These are phyloP conservation scores for Peromyscus californicus DNA, from an alignment of 2,113 vertebrate species.

Conservation along the genomic window DNA sequence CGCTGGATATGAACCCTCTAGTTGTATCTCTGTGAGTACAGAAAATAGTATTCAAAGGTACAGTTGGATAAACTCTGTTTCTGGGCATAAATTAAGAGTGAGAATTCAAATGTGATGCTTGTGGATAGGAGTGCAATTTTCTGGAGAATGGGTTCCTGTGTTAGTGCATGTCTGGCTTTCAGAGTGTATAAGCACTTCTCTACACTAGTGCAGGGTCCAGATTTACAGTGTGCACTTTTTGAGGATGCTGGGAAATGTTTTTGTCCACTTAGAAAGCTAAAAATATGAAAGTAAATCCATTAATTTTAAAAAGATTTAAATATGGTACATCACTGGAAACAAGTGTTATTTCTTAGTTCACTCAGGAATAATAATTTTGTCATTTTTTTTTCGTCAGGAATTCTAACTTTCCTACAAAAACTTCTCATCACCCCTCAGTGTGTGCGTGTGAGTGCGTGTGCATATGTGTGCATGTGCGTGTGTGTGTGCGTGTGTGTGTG, in stretches of 20 bases:
- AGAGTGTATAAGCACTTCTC: neutral
- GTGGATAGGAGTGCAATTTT: neutral
- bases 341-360: neutral
- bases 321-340: neutral
- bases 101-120: constrained; percentile 24
- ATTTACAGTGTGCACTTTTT: rapidly evolving
- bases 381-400: neutral
- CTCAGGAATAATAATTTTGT: neutral
- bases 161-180: neutral
- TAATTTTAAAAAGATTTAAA: neutral
- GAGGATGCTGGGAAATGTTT: neutral
- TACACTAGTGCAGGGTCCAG: rapidly evolving
- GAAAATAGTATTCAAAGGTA: neutral
- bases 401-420: neutral
- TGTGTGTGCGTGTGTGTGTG: no score
- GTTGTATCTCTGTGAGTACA: neutral
- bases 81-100: neutral
- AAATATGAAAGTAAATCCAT: neutral
- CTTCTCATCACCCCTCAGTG: neutral
- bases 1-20: neutral
- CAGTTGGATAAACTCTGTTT: neutral
- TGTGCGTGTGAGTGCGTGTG: neutral
- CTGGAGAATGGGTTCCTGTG: neutral
- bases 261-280: neutral
- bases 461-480: no score